Base-by-base conservation (phyloP, 2,888 invertebrate species). In the Lasioglossum figueresi region DNA sequence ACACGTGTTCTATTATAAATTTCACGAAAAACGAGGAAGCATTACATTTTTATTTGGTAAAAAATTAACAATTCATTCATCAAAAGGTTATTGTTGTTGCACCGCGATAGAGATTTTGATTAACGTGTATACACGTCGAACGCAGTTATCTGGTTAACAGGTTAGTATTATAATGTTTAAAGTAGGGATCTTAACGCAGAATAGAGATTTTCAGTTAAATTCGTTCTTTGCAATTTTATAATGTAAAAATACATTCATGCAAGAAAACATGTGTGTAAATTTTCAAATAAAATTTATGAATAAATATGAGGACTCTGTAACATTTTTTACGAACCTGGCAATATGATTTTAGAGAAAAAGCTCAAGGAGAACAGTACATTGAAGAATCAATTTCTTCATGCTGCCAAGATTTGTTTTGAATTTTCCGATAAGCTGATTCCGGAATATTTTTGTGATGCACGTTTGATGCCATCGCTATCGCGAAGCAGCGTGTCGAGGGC, bases 401-500 rank as follows among this genome's bases (percentile, higher is more conserved):
- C 4, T 16, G 4, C 16, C 16, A 4, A 16, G 45, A 45, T 45
- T 45, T 45, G 14, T 16, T 16, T 45, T 1, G 4, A n/a, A 56
- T n/a, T 56, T 56, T 3, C 6, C 3, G 10, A n/a, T 4, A 56
- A 4, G 12, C 56, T 56, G 14, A 40, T 27, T 4, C 2, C 40
- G 23, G 4, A 70, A 40, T n/a, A 37, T 40, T 12, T 70, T n/a
- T 40, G 70, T n/a, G 40, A 40, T 2, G 4, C 40, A 40, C 0
- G 56, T n/a, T 70, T 40, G 70, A n/a, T 27, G 40, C 40, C 70
- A 70, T 40, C 70, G 70, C 70, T 70, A 40, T 40, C 40, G 12
- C 10, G 91, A 91, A 92, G 91, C 91, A 91, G 87, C 89, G 89
- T 92, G 92, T 92, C 92, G 89, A 89, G 86, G 89, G 90, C 91